Base-by-base conservation (phyloP, 1,140 invertebrate species). In the Drosophila guanche region DNA sequence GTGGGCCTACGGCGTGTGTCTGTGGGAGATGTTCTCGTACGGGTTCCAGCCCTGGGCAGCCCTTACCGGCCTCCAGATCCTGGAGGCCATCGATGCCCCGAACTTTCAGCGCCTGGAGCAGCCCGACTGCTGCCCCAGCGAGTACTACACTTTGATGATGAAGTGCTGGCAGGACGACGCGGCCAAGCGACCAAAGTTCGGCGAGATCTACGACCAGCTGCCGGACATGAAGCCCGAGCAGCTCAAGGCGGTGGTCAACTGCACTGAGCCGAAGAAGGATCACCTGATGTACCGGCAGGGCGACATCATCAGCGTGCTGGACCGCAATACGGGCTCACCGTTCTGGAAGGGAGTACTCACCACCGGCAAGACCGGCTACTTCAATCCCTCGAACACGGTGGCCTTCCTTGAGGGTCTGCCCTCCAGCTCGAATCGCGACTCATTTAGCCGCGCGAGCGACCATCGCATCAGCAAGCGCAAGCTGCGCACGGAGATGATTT, bases 11-110 rank as follows among this genome's bases (percentile, higher is more conserved):
- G 98, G 96, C 7, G 98, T 99, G 0, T 98, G 98, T n/a, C 92
- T 99, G 0, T 99, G 98, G 98, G 99, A 99, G 92, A 98, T 99
- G 96, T 99, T 99, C 90, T 97, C 97, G 8, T 99, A 99, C 89
- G 98, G 98, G 7, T 98, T 98, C 89, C 98, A 99, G 91, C 98
- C 98, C 0, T 99, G 98, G 98, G 96, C 97, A 0, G 98, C 97
- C 0, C 93, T 98, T 22, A 98, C 97, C 0, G 98, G 98, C 0
- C 96, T 98, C 76, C 96, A 99, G 93, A 99, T 99, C 71, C 92
- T 99, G 1, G 97, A 99, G 90, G 96, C 97, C 1, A 98, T 99
- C 54, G 98, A 99, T 92, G 95, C 96, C 60, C 98, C 98, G 2
- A 97, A 97, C 85, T 97, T 94, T 91, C 95, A 98, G 92, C 93